These are phyloP conservation scores for Sarcophaga carnaria DNA, from an alignment of 2,888 invertebrate genomes.

Conservation along the genomic window DNA sequence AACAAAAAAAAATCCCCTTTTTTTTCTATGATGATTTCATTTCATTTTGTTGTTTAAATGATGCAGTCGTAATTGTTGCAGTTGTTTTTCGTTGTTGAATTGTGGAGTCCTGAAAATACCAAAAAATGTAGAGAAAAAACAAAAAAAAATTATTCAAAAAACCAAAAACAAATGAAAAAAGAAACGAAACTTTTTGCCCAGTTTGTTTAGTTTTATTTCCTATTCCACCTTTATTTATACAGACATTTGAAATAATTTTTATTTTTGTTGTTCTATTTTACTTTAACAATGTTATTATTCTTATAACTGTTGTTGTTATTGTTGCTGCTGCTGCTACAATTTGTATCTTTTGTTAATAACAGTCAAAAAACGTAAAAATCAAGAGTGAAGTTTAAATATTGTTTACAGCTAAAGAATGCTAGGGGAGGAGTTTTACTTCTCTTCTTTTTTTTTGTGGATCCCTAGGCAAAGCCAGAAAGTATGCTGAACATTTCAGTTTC, in stretches of 20 bases:
- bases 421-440: conserved; percentile 4
- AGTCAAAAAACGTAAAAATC: conserved; percentile 6
- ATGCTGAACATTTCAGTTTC: conserved; percentile 51
- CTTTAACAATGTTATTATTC: too few relatives aligned
- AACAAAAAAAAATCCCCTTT: background rate
- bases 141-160: background rate
- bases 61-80: conserved; percentile 67
- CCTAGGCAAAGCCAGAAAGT: conserved; percentile 47
- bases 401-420: conserved; percentile 49
- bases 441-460: too few relatives aligned
- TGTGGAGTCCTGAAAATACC: background rate
- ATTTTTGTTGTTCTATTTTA: background rate
- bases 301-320: conserved; percentile 31
- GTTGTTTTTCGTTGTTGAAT: conserved; percentile 56
- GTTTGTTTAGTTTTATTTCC: conserved; percentile 34
- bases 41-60: conserved; percentile 51
- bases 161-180: background rate
- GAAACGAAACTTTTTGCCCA: conserved; percentile 29
- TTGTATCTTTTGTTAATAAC: conserved; percentile 8
- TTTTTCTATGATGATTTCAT: conserved; percentile 30
- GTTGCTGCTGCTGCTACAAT: conserved; percentile 18
- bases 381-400: conserved; percentile 48
- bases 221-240: conserved; percentile 52
- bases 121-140: background rate
- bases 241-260: conserved; percentile 46